Evolutionary conservation across 2,113 vertebrate species (phyloP), one percentile per base, ranked within the genome.

Genomic region (Hiodon alosoides): DNA sequence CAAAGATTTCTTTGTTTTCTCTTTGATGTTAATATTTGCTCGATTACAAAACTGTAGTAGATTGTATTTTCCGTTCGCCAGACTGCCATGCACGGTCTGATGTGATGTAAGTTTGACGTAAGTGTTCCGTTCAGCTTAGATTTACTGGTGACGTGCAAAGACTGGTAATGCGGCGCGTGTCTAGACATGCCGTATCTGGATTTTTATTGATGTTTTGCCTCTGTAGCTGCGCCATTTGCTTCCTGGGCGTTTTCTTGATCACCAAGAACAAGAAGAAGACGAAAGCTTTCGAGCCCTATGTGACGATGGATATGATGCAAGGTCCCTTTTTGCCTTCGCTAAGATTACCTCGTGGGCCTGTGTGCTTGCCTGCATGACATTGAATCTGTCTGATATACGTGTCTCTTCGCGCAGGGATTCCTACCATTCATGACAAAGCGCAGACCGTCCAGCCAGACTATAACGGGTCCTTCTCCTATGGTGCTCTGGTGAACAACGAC

Each of bases 231-330:
- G 87, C 90, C 14, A 72, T 92, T 3, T 96, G 95, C 3, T 98
- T 95, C 85, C 80, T 97, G 67, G 96, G 96, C 0, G 95, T 97
- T 6, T 96, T 95, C 83, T 83, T 98, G 77, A 95, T 97, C 85
- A 98, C 95, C 0, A 93, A 92, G 70, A 96, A 89, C 50, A 94
- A 90, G 85, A 97, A 91, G 86, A 95, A 86, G 78, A 74, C 87
- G 16, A 91, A 94, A 64, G 85, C 88, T 0, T 98, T 99, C 69
- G 96, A 99, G 86, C 97, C 96, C 0, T 99, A 96, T 69, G 95
- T 98, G 80, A 94, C 94, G 1, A 95, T 99, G 94, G 94, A 97
- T 71, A 92, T 96, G 85, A 86, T 92, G 84, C 94, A 94, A 89
- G 95, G 97, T 99, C 86, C 31, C 31, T 31, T 31, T 31, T 31